phyloP scores from a whole-genome alignment of 2,113 vertebrate genomes.

The Silurus glanis region DNA sequence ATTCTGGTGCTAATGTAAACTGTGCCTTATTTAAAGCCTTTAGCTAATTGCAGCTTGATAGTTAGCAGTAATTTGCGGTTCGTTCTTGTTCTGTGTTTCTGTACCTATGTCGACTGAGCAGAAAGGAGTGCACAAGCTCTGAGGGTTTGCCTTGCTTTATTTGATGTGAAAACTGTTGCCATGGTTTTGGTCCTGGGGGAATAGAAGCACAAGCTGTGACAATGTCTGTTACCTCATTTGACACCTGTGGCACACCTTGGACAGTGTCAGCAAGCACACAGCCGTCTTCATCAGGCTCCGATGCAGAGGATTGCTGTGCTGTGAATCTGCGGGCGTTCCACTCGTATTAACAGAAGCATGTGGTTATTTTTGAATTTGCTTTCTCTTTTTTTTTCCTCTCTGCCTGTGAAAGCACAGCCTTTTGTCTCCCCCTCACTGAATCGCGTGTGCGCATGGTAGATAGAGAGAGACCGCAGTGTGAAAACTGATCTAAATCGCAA shows the following conservation, averaged over 20 bases:
- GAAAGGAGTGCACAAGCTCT: constrained; percentile 42
- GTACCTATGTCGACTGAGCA: constrained; percentile 32
- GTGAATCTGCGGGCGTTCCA: constrained; percentile 57
- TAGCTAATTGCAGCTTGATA: not conserved
- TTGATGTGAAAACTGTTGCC: constrained; percentile 69
- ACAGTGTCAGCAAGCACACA: constrained; percentile 42
- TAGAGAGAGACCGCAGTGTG: constrained; percentile 50
- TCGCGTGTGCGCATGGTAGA: constrained; percentile 43
- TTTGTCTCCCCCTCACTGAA: constrained; percentile 52
- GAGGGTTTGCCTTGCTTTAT: constrained; percentile 47
- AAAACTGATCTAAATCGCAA: constrained; percentile 44
- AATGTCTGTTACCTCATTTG: constrained; percentile 64
- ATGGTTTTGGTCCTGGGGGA: constrained; percentile 70
- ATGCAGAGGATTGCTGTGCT: constrained; percentile 53
- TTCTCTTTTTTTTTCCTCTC: constrained; percentile 50
- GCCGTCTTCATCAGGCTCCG: constrained; percentile 62
- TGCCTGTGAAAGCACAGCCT: constrained; percentile 51
- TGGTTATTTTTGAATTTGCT: constrained; percentile 50
- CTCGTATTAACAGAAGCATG: constrained; percentile 45
- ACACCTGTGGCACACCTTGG: constrained; percentile 69
- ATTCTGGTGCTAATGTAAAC: not conserved
- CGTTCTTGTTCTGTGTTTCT: constrained; percentile 32
- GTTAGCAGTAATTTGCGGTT: not conserved
- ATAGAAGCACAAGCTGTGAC: constrained; percentile 66
- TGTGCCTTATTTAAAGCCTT: not conserved